Percentiles rank a stretch among this genome's conserved stretches.
Evolutionary conservation across 1,140 invertebrate genomes (phyloP).

Genomic region (Brachionus manjavacas): DNA sequence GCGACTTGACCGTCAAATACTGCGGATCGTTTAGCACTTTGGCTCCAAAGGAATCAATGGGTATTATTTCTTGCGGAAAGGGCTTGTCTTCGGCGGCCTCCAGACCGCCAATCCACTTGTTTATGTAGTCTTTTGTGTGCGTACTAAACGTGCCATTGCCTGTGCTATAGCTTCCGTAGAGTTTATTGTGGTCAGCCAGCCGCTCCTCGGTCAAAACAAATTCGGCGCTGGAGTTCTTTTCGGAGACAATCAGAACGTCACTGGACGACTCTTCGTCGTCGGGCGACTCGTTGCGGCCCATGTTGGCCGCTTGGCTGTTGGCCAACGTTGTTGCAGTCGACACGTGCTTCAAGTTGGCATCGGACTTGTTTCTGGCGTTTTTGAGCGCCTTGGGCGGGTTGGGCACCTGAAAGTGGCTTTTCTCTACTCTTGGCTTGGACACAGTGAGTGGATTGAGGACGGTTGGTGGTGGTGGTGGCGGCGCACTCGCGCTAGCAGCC

Average conservation of each 20-base stretch:
- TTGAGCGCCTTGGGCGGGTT: not conserved
- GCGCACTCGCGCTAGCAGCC: not conserved
- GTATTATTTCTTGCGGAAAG: not conserved
- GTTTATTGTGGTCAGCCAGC: slow-evolving; percentile 21
- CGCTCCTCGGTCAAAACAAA: slow-evolving; percentile 5
- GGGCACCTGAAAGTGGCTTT: not conserved
- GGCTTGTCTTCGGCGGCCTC: not conserved
- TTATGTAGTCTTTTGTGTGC: slow-evolving; percentile 23
- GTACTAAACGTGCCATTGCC: slow-evolving; percentile 25
- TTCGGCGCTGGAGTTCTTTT: not conserved
- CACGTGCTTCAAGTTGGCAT: not conserved
- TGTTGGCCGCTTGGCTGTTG: not conserved
- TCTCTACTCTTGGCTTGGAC: not conserved
- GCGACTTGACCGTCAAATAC: not conserved
- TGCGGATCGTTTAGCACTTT: slow-evolving; percentile 34
- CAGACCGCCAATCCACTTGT: slow-evolving; percentile 11
- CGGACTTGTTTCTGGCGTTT: not conserved
- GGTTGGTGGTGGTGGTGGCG: not conserved
- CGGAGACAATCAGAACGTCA: not conserved
- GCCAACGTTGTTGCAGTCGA: slow-evolving; percentile 20
- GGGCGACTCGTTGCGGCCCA: not conserved
- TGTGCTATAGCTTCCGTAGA: not conserved
- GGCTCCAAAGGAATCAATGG: slow-evolving; percentile 18
- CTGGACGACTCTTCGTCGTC: slow-evolving; percentile 26
- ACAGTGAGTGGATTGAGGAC: not conserved